These are phyloP conservation scores for Regulus satrapa DNA, from an alignment of 2,113 vertebrate genomes.

Conservation along the genomic window DNA sequence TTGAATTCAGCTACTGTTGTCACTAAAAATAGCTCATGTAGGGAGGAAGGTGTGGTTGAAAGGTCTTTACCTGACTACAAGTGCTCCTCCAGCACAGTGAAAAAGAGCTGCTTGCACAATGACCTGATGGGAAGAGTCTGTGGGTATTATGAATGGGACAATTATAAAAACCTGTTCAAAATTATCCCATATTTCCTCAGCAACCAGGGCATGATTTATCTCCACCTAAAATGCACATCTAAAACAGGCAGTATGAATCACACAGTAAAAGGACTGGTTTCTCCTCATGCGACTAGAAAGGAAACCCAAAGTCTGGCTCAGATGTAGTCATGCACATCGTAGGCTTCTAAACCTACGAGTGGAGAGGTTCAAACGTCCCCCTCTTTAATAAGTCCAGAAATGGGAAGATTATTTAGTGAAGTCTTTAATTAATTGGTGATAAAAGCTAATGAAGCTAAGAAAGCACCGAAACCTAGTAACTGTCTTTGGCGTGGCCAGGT, in stretches of 20 bases:
- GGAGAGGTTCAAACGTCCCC: neutral
- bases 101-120: neutral
- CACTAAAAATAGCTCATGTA: neutral
- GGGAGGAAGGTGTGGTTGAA: neutral
- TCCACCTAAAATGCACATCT: neutral
- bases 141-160: neutral
- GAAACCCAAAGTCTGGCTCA: neutral
- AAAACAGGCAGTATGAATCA: neutral
- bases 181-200: neutral
- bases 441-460: conserved; percentile 34
- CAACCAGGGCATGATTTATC: neutral
- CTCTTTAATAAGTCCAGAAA: conserved; percentile 11
- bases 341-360: neutral
- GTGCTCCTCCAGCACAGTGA: neutral
- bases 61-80: neutral
- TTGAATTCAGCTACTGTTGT: neutral
- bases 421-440: conserved; percentile 64
- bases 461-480: neutral
- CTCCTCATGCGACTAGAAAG: neutral
- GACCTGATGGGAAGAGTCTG: neutral
- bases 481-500: conserved; percentile 10
- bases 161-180: conserved; percentile 9
- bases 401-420: neutral
- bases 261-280: neutral
- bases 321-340: neutral